phyloP scores from a whole-genome alignment of 2,888 invertebrate species.

The Clusia tigrina region DNA sequence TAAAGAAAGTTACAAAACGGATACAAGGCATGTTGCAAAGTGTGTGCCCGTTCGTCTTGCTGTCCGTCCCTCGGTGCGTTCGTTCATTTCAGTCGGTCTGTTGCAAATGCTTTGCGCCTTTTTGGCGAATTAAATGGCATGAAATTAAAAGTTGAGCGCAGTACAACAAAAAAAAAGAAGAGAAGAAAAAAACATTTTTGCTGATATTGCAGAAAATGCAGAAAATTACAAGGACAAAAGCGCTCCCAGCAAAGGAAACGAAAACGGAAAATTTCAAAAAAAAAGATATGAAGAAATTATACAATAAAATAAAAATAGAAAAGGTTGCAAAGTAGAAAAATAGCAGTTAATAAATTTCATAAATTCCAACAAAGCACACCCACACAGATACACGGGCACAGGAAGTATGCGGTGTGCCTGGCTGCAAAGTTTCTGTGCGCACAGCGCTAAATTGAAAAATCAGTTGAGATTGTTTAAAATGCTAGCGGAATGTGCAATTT shows the following conservation, averaged over 20 bases:
- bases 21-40: slow-evolving; percentile 10
- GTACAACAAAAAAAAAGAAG: neutral
- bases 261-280: neutral
- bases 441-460: too few relatives aligned
- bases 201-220: neutral
- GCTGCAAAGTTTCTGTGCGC: too few relatives aligned
- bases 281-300: neutral
- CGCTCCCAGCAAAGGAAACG: neutral
- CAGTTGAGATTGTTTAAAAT: too few relatives aligned
- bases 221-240: neutral
- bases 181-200: neutral
- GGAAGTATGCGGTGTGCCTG: too few relatives aligned
- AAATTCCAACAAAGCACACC: neutral
- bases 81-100: too few relatives aligned
- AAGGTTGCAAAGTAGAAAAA: neutral
- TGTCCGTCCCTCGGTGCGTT: too few relatives aligned
- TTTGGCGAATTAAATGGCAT: slow-evolving; percentile 58
- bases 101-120: slow-evolving; percentile 44
- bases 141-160: slow-evolving; percentile 49
- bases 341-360: neutral
- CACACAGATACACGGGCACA: neutral
- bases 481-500: neutral
- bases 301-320: neutral
- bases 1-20: slow-evolving; percentile 12
- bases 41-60: too few relatives aligned